phyloP scores from a whole-genome alignment of 2,888 invertebrate genomes.

The Tenthredo livida region DNA sequence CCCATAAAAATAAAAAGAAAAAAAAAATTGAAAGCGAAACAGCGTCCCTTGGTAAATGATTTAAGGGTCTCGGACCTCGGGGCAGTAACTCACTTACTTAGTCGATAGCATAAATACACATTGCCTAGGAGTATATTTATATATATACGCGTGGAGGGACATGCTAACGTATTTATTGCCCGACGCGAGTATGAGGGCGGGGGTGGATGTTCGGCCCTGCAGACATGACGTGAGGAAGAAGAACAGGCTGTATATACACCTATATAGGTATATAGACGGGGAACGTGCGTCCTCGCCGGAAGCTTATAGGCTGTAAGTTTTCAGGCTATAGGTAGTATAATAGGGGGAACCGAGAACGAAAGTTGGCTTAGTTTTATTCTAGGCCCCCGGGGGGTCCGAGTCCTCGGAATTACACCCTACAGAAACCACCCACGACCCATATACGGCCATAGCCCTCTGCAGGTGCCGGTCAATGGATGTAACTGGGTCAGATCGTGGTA shows the following conservation, averaged over 20 bases:
- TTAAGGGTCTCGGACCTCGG: slow-evolving; percentile 13
- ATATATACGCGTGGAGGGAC: background rate
- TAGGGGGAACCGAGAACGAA: slow-evolving; percentile 22
- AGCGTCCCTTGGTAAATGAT: slow-evolving; percentile 11
- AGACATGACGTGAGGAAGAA: background rate
- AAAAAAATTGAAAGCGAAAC: background rate
- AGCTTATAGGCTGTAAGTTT: background rate
- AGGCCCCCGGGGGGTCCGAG: background rate
- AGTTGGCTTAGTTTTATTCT: slow-evolving; percentile 17
- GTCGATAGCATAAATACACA: slow-evolving; percentile 31
- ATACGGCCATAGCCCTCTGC: background rate
- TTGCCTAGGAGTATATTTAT: background rate
- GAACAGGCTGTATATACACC: background rate
- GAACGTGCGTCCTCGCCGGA: slow-evolving; percentile 10
- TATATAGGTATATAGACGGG: background rate
- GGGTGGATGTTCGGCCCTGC: background rate
- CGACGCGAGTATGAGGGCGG: background rate
- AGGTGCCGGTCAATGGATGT: slow-evolving; percentile 33
- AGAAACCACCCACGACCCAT: background rate
- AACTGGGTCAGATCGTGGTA: slow-evolving; percentile 36
- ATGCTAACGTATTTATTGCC: slow-evolving; percentile 28
- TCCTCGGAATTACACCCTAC: background rate
- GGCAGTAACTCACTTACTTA: slow-evolving; percentile 25
- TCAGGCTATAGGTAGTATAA: background rate
- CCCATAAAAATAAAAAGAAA: background rate